Conservation (phyloP, 2,113 vertebrate genomes). For the Garra rufa region DNA sequence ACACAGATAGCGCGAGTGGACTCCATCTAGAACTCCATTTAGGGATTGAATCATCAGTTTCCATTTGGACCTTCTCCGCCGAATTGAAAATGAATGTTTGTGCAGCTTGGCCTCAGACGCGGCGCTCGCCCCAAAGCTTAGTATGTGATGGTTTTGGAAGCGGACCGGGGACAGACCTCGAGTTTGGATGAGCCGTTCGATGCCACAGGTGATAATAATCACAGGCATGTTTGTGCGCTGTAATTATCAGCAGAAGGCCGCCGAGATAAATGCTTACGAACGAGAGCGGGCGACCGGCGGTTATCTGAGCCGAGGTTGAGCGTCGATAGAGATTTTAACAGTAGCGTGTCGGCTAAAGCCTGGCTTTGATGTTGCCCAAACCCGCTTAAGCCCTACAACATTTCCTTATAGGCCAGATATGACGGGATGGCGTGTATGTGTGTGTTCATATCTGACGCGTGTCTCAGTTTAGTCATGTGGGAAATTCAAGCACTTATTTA, state of each 20-base stretch:
- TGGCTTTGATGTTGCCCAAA: conserved; percentile 63
- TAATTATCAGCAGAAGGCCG: conserved; percentile 75
- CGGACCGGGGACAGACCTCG: conserved; percentile 72
- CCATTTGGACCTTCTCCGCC: conserved; percentile 65
- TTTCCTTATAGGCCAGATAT: conserved; percentile 66
- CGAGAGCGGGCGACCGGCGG: conserved; percentile 54
- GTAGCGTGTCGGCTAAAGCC: conserved; percentile 55
- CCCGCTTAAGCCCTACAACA: conserved; percentile 61
- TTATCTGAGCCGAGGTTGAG: conserved; percentile 57
- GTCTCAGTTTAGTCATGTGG: neutral
- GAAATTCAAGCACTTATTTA: conserved; percentile 17
- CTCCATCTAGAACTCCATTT: conserved; percentile 66
- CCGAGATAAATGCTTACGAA: conserved; percentile 69
- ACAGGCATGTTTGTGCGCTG: conserved; percentile 56
- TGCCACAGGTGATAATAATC: conserved; percentile 72
- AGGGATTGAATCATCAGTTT: conserved; percentile 74
- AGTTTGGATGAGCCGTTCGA: conserved; percentile 69
- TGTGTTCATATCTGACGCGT: neutral
- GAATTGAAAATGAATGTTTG: conserved; percentile 71
- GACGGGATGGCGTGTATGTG: conserved; percentile 36
- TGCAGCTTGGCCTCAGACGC: conserved; percentile 64
- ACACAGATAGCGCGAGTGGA: conserved; percentile 63
- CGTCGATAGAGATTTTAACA: conserved; percentile 51
- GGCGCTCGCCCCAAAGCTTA: conserved; percentile 64
- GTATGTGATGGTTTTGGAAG: conserved; percentile 69